Conservation (phyloP, 2,888 invertebrate species). For the Fragum sueziense region DNA sequence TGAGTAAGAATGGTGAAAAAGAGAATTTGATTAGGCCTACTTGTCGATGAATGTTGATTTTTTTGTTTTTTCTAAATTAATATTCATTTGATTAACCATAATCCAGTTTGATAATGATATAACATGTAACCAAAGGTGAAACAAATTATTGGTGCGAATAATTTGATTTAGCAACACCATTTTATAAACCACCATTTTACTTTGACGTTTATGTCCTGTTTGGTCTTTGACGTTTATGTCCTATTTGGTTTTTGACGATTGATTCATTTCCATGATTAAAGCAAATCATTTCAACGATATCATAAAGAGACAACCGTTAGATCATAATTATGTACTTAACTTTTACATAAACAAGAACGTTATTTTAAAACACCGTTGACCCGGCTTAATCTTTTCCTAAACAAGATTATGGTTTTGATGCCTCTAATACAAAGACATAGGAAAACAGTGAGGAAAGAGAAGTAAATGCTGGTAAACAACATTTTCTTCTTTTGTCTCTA, state of each 20-base stretch:
- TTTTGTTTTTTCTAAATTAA: no score
- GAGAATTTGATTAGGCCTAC: not conserved
- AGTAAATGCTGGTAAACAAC: not conserved
- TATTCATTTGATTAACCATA: no score
- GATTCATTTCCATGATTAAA: not conserved
- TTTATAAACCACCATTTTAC: no score
- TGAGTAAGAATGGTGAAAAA: no score
- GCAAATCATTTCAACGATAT: not conserved
- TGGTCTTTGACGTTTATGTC: no score
- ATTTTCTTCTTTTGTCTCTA: not conserved
- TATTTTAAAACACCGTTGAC: not conserved
- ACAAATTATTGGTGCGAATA: no score
- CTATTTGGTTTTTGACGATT: not conserved
- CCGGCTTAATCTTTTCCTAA: not conserved
- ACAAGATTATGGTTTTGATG: not conserved
- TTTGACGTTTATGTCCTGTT: no score
- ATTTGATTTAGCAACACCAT: no score
- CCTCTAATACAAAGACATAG: not conserved
- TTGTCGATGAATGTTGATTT: not conserved
- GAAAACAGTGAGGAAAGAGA: not conserved
- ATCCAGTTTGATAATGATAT: no score
- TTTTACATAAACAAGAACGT: not conserved
- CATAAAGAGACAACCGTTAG: not conserved
- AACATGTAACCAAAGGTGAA: no score
- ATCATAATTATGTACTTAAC: not conserved